These are phyloP conservation scores for Pseudolaguvia tuberculata DNA, from an alignment of 2,113 vertebrate genomes.

Conservation along the genomic window DNA sequence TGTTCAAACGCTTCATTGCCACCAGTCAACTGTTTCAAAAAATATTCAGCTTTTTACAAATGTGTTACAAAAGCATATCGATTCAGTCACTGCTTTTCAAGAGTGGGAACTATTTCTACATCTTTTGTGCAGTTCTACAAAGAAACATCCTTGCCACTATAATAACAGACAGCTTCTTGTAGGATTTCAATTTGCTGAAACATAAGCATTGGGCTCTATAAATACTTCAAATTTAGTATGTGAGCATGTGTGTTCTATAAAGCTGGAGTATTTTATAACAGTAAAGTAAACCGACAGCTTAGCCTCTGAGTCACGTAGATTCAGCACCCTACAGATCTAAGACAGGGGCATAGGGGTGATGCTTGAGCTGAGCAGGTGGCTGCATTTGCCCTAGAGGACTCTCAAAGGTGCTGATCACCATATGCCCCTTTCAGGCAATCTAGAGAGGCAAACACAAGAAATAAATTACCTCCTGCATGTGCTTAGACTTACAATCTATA, in stretches of 20 bases:
- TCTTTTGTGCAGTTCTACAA: too few relatives aligned
- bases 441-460: constrained; percentile 53
- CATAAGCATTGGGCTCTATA: too few relatives aligned
- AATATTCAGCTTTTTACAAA: background rate
- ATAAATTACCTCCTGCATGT: constrained; percentile 4
- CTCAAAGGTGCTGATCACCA: constrained; percentile 90
- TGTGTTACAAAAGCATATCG: too few relatives aligned
- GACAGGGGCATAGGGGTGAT: constrained; percentile 95
- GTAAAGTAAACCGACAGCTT: constrained; percentile 61
- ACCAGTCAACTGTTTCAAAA: background rate
- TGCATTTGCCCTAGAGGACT: constrained; percentile 86
- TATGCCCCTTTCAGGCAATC: constrained; percentile 95
- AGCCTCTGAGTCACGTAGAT: constrained; percentile 96
- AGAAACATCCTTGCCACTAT: too few relatives aligned
- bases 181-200: background rate
- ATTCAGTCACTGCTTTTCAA: too few relatives aligned
- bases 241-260: background rate
- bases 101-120: too few relatives aligned
- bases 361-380: constrained; percentile 88
- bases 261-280: too few relatives aligned
- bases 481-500: constrained; percentile 8
- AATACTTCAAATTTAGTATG: background rate
- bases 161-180: too few relatives aligned
- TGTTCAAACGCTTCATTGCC: background rate
- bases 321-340: constrained; percentile 91